These are phyloP conservation scores for Agriotes lineatus DNA, from an alignment of 2,888 invertebrate genomes.

Conservation along the genomic window DNA sequence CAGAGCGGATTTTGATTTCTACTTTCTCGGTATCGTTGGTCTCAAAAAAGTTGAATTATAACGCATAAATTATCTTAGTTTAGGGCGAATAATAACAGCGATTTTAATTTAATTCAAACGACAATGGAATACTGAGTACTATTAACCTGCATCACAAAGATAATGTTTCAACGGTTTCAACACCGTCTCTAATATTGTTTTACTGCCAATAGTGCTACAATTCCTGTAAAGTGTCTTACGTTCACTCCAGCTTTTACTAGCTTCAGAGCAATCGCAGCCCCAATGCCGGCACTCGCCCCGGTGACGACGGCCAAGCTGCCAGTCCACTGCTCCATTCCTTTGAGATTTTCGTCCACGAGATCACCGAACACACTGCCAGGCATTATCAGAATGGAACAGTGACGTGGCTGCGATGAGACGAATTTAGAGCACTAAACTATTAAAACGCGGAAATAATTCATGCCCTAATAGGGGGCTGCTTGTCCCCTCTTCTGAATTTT, in stretches of 20 bases:
- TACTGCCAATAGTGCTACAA: no score
- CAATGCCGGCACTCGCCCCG: conserved; percentile 30
- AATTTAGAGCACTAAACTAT: background rate
- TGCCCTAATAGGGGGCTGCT: background rate
- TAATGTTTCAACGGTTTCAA: no score
- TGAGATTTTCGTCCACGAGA: conserved; percentile 25
- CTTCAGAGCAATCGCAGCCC: conserved; percentile 27
- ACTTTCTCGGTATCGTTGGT: no score
- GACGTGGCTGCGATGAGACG: background rate
- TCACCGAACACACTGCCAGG: conserved; percentile 30
- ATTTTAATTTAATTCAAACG: no score
- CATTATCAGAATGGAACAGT: conserved; percentile 10
- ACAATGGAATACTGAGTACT: no score
- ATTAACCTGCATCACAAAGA: no score
- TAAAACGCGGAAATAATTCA: conserved; percentile 1
- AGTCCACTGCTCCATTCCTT: conserved; percentile 41
- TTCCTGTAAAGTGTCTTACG: conserved; percentile 21
- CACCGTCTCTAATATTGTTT: no score
- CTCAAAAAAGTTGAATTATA: no score
- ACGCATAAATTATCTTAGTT: no score
- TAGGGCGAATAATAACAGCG: no score
- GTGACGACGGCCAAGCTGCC: conserved; percentile 39
- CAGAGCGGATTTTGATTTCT: no score
- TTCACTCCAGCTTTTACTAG: conserved; percentile 35
- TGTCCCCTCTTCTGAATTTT: background rate